Percentiles rank a stretch among this genome's conserved stretches.
These are phyloP conservation scores for Sebastes itinus DNA, from an alignment of 2,797 vertebrate genomes.

Conservation along the genomic window DNA sequence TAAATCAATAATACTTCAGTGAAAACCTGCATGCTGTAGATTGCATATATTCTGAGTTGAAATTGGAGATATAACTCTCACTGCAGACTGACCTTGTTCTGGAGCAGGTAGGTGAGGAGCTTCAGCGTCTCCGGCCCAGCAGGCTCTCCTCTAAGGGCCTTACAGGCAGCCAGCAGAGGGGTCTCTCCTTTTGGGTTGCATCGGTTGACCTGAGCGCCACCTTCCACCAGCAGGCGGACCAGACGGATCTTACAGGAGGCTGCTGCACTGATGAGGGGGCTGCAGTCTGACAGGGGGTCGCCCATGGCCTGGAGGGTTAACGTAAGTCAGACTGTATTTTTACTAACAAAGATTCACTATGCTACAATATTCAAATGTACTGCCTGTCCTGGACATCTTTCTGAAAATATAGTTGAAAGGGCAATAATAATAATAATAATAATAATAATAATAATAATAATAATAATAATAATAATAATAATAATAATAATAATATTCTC, in stretches of 20 bases:
- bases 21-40: background rate
- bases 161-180: constrained; percentile 77
- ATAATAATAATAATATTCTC: background rate
- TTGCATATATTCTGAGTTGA: background rate
- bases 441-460: too few species aligned
- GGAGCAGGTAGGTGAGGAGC: constrained; percentile 75
- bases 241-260: constrained; percentile 75
- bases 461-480: too few species aligned
- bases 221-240: constrained; percentile 80
- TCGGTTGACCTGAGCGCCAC: constrained; percentile 79
- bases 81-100: constrained; percentile 59
- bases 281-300: constrained; percentile 69
- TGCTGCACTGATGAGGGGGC: constrained; percentile 77
- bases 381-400: background rate
- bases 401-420: background rate
- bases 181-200: constrained; percentile 77
- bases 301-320: constrained; percentile 53
- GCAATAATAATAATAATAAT: background rate
- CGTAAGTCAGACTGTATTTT: background rate
- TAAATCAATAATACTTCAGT: constrained; percentile 18
- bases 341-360: background rate
- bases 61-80: background rate
- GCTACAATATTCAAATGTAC: background rate
- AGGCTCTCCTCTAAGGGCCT: constrained; percentile 63
- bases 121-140: constrained; percentile 43